Evolutionary conservation across 2,888 invertebrate species (phyloP), one percentile per base, ranked within the genome.

Genomic region (Mayetiola destructor): DNA sequence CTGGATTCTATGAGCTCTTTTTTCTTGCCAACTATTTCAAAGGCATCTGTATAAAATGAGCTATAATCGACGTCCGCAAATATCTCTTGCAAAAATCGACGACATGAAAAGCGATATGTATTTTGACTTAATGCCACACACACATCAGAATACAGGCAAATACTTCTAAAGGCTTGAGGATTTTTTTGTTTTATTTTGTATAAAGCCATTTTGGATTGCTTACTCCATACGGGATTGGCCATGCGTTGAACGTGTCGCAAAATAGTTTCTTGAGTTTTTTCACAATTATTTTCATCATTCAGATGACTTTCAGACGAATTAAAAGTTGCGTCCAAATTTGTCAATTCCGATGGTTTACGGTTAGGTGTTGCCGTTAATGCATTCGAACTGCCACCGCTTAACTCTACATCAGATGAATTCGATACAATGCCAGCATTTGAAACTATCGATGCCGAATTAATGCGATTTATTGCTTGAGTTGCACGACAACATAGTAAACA

Each of bases 121-220:
- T 84, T 85, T 57, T 81, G 79, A 0, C 87, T 81, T 58, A 95
- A 75, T 58, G 88, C 76, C 60, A 81, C 81, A 68, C 88, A 85
- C 14, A 93, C 84, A 70, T 96, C 95, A 0, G 92, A 93, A 74
- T 92, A 96, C 18, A 95, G 78, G 71, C 96, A 96, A 59, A 88
- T 76, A 67, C 91, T 90, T 72, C 88, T 81, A 72, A 87, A 87
- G 60, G 80, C 75, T 32, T 80, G 77, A 3, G 86, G 82, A 70
- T 84, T 78, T 36, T 80, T 79, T 66, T 87, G 87, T 65, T 85
- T 85, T 58, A 84, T 71, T 59, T 82, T 79, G 16, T 94, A 76
- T 61, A 95, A 75, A 18, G 84, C 82, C 66, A 89, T 85, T 63
- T 88, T 88, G 39, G 90, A 85, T 68, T 86, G 82, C 63, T 85